Base-by-base conservation (phyloP, 2,888 invertebrate genomes). In the Toxonevra muliebris region DNA sequence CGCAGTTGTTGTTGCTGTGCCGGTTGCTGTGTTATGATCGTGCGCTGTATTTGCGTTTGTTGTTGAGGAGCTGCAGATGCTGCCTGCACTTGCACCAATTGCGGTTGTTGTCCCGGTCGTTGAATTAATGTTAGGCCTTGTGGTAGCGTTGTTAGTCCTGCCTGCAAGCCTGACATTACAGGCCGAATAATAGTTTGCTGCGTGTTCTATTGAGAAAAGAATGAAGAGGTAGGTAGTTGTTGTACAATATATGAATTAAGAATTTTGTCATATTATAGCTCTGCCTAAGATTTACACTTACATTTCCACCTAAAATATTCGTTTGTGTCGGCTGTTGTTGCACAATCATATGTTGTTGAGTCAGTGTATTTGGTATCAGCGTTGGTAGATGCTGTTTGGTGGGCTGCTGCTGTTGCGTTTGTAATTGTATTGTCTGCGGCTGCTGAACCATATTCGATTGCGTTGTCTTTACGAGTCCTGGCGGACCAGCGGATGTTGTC, bases 151-250 rank as follows among this genome's bases (percentile, higher is more conserved):
- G 84, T 79, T 65, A 82, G 74, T 11, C 82, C 79, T n/a, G 82
- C 79, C 70, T 82, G 80, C 13, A 80, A 77, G 69, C 82, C 81
- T 15, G 83, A 75, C 76, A 85, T 78, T 42, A 85, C 82, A 8
- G 85, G 85, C 13, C 85, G 78, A 66, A 85, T 85, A 59, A 85
- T 85, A 13, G 85, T 85, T 72, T 85, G 85, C 70, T 84, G 84
- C 63, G 82, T 76, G 61, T 82, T 78, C 81, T 85, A 68, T 41
- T 73, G 30, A 30, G 30, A 30, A 30, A 30, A 30, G n/a, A n/a
- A n/a, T n/a, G n/a, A 63, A 53, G 30, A 7, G 30, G 30, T 30
- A 30, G 30, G 7, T 30, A 30, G 30, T 30, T 30, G 2, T 30
- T 30, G 7, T 8, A 66, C 2, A 13, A 17, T 52, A 41, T 60